Evolutionary conservation across 2,113 vertebrate species (phyloP), one percentile per base, ranked within the genome.

Genomic region (Saccopteryx leptura): DNA sequence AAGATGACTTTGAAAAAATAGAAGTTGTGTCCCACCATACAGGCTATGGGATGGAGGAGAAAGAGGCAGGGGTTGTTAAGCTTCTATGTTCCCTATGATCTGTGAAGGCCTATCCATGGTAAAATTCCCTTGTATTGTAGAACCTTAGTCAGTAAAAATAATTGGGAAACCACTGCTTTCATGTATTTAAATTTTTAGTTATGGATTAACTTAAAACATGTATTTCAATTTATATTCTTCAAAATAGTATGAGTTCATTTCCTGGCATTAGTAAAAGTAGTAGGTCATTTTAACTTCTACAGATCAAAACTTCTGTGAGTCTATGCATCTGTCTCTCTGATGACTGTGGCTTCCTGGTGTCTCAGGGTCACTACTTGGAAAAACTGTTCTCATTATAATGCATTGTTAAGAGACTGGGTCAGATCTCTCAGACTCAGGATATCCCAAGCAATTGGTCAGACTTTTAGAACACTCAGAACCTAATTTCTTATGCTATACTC

Each of bases 351-450:
- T 61, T 74, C 68, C 61, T 28, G 14, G 52, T 76, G 46, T 79
- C 23, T 96, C 71, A 9, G 21, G 66, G 48, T 88, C 88, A 91
- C 83, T 92, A 7, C n/a, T 94, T 50, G 83, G 63, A 86, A 56
- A 17, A 31, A 46, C 61, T 68, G 9, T 56, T 83, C 75, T 93
- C n/a, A 54, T 31, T 65, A 28, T 33, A 75, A 58, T 14, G 24
- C 81, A 58, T 31, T 90, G 19, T 95, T 56, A 63, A 52, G 63
- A 18, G n/a, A 46, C 19, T 52, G 54, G 39, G 46, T 54, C 84
- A 48, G 75, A 61, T 63, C 58, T 75, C 50, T 95, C 18, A 52
- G 3, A 91, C 9, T 83, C 3, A 21, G n/a, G n/a, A 72, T 78
- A 31, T 52, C 78, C n/a, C 54, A 80, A 87, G 28, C 60, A 76